phyloP scores from a whole-genome alignment of 2,888 invertebrate genomes.

The Drosophila birchii region DNA sequence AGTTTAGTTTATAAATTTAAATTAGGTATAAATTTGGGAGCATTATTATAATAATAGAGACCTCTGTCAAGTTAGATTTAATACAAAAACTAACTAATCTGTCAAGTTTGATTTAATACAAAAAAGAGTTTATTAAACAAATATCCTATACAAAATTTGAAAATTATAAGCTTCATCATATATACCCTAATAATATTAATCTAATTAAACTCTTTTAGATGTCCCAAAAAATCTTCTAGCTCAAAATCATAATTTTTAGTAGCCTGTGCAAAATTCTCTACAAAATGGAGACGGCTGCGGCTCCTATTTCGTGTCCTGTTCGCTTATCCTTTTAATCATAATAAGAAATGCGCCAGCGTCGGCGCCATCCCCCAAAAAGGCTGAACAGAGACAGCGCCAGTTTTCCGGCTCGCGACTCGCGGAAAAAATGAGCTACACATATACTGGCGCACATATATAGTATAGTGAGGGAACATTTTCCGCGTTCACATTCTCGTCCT shows the following conservation, averaged over 20 bases:
- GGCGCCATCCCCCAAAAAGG: slow-evolving; percentile 53
- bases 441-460: slow-evolving; percentile 17
- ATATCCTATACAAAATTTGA: background rate
- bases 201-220: accelerated
- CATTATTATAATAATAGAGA: background rate
- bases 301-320: slow-evolving; percentile 36
- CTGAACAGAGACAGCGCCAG: slow-evolving; percentile 76
- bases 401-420: slow-evolving; percentile 65
- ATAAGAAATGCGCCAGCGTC: slow-evolving; percentile 81
- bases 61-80: background rate
- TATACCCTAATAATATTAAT: background rate
- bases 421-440: slow-evolving; percentile 49
- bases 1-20: background rate
- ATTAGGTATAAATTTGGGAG: background rate
- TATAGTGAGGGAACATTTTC: slow-evolving; percentile 52
- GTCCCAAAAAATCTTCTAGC: too few species aligned
- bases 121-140: background rate
- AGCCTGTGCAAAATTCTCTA: slow-evolving; percentile 8
- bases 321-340: slow-evolving; percentile 79
- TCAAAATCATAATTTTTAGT: background rate
- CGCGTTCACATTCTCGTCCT: slow-evolving; percentile 40
- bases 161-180: background rate
- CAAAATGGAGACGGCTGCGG: slow-evolving; percentile 18
- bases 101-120: background rate
- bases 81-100: background rate